Evolutionary conservation across 1,140 invertebrate species (phyloP), one percentile per base, ranked within the genome.

Genomic region (Dendroctonus valens): DNA sequence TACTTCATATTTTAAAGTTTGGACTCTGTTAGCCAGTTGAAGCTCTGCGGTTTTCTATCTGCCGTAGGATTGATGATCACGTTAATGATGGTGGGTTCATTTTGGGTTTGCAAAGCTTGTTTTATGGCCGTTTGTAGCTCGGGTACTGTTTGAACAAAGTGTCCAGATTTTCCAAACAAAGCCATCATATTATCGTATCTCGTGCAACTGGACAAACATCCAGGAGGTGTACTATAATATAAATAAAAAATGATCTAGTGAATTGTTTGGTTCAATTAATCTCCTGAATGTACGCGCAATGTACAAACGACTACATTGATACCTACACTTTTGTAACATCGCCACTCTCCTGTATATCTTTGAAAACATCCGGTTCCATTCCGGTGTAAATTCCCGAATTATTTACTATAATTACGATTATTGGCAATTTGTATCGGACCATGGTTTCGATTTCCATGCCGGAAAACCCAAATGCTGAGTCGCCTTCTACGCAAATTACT

Each of bases 361-460:
- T 78, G 76, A 88, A 93, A 4, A 85, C 85, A 57, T 95, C 89
- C 61, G 86, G 81, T 74, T 91, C 87, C 26, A 97, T 81, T 9
- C n/a, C 95, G 51, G 87, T 86, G 76, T 94, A 95, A 72, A 98
- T 97, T 55, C 96, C 96, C 79, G 92, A 95, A 81, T 99, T 99
- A 80, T 98, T 99, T 0, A 99, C 86, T 70, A 99, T 89, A 11
- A 98, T 84, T 66, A 97, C 87, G 42, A 95, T 88, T 41, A 98
- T 85, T 0, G 96, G 95, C 58, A 99, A 81, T 69, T 93, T 91
- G 79, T 98, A 98, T 65, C 96, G 91, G 73, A 90, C 89, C 85
- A 97, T 93, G 0, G 96, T 98, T 83, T 98, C 96, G 26, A 98
- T 84, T 83, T 99, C 96, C 94, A 98, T 96, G 57, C 92, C 96